These are phyloP conservation scores for Trogon surrucura DNA, from an alignment of 2,113 vertebrate genomes.

Conservation along the genomic window DNA sequence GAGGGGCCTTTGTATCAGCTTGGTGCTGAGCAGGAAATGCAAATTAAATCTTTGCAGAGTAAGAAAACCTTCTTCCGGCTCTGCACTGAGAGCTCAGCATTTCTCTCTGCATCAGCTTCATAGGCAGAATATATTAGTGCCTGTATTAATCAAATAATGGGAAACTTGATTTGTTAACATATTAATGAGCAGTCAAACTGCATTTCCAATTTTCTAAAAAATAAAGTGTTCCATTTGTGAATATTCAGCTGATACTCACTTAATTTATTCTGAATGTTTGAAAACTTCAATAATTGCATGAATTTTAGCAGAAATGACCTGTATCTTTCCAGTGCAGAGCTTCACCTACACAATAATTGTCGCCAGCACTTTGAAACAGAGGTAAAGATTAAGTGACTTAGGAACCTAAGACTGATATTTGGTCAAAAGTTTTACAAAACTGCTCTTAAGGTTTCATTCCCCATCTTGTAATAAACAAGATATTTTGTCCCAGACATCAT, in stretches of 20 bases:
- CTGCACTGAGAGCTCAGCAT: not conserved
- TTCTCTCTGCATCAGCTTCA: not conserved
- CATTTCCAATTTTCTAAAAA: not conserved
- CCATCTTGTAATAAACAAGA: not conserved
- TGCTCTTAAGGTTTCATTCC: not conserved
- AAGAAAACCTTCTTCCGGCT: not conserved
- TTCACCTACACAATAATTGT: not conserved
- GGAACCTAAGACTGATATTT: not conserved
- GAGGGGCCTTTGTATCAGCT: not conserved
- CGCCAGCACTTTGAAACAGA: constrained; percentile 4
- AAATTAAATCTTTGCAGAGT: not conserved
- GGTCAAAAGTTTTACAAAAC: not conserved
- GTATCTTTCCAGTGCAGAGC: not conserved
- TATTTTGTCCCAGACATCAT: not conserved
- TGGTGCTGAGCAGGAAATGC: constrained; percentile 6
- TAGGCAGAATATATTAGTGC: not conserved
- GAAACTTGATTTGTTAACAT: constrained; percentile 3
- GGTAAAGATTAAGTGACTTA: not conserved
- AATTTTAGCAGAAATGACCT: not conserved
- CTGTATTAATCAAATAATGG: not conserved
- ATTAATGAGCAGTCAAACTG: not conserved
- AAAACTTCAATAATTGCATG: not conserved
- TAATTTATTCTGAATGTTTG: not conserved
- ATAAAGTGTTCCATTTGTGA: not conserved
- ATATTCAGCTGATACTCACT: not conserved